Conservation (phyloP, 2,888 invertebrate species). For the Hydriomena furcata region DNA sequence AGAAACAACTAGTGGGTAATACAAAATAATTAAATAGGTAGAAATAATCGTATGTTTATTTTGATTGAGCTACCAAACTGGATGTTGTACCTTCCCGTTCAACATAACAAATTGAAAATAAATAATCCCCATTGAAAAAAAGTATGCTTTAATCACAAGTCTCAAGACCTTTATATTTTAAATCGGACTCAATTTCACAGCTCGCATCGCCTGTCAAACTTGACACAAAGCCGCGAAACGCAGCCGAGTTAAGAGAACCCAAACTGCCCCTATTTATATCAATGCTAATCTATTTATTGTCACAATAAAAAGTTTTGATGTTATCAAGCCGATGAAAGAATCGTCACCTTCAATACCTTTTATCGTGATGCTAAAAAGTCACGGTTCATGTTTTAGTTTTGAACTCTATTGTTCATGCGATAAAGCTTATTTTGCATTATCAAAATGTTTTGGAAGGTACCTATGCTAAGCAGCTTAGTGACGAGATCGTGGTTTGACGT, state of each 20-base stretch:
- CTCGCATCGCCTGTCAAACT: conserved; percentile 79
- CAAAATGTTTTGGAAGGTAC: conserved; percentile 46
- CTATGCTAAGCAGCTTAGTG: conserved; percentile 78
- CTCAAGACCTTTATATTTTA: conserved; percentile 77
- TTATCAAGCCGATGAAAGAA: conserved; percentile 80
- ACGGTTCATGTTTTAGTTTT: conserved; percentile 43
- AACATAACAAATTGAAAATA: conserved; percentile 70
- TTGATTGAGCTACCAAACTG: conserved; percentile 53
- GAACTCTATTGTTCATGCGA: conserved; percentile 31
- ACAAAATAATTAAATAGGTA: too few species aligned
- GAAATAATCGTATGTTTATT: conserved; percentile 22
- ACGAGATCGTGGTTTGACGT: conserved; percentile 68
- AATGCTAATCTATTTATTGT: conserved; percentile 82
- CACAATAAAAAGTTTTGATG: conserved; percentile 80
- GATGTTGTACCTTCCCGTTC: conserved; percentile 48
- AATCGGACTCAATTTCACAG: conserved; percentile 81
- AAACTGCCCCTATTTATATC: conserved; percentile 81
- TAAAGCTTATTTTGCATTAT: conserved; percentile 48
- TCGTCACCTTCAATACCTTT: conserved; percentile 73
- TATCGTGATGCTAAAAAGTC: conserved; percentile 79
- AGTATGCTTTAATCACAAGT: conserved; percentile 61
- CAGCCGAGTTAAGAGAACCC: conserved; percentile 71
- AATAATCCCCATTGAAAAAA: conserved; percentile 69
- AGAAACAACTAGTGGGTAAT: too few species aligned
- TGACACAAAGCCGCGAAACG: conserved; percentile 80